Evolutionary conservation across 53 echinoderm and acorn worm genomes (phyloP), one percentile per base, ranked within the genome.

Genomic region (Patiria pectinifera): DNA sequence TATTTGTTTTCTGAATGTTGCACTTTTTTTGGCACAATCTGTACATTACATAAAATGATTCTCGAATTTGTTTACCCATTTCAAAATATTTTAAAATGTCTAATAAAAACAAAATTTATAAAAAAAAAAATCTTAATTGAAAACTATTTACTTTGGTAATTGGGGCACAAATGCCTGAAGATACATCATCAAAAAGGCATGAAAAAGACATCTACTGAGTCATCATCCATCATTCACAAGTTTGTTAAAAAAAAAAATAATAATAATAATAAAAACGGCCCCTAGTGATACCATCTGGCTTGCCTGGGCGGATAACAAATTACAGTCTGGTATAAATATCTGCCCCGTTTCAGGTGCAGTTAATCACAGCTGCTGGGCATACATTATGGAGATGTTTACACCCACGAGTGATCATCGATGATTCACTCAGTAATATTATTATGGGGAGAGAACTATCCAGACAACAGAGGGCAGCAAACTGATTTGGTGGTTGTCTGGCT

Each of bases 401-500:
- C 69, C 69, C 23, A 62, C 45, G 85, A 85, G 24, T 62, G 45
- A 59, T 5, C 74, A 62, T n/a, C 35, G 62, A 69, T 85, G 85
- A 85, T 69, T 85, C 85, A 85, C 18, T 62, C 70, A 44, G 35
- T 69, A 60, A 61, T 82, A 58, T 21, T 23, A 53, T 53, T 53
- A 53, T 8, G 8, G 44, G 45, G 46, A n/a, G 62, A 69, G 63
- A 82, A 18, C 3, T 13, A 71, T 44, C 66, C 16, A 25, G 71
- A 23, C 91, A 46, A 6, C 10, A 82, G 91, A 91, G 91, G 91
- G 91, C 82, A 91, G 91, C 48, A 91, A 69, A 82, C 59, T 22
- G 13, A 71, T 24, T 89, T 35, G 13, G 18, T 16, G 43, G 66
- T 66, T 13, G 16, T 82, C 44, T 63, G 69, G 46, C 80, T 63